A percentile compares a stretch with the other conserved stretches of the same genome.
phyloP scores from a whole-genome alignment of 2,113 vertebrate species.

The Genyomyrus donnyi region DNA sequence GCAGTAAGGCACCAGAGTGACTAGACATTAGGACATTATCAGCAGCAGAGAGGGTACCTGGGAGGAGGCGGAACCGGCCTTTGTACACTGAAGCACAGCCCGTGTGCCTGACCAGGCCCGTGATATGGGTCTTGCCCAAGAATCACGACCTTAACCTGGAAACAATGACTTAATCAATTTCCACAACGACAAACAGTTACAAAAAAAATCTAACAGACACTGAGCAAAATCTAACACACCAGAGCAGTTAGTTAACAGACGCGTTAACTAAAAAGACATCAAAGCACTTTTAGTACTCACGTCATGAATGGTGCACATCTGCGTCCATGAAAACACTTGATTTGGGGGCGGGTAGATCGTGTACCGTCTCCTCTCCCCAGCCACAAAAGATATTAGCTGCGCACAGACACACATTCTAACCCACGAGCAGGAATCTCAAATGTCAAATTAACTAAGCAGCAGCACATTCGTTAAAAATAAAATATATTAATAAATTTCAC shows the following conservation, averaged over 20 bases:
- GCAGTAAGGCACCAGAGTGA: neutral
- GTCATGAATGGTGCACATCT: conserved; percentile 65
- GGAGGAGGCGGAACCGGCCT: conserved; percentile 70
- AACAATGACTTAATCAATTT: conserved; percentile 7
- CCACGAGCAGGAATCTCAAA: no score
- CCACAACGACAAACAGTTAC: neutral
- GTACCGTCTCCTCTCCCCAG: conserved; percentile 60
- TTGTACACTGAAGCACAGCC: conserved; percentile 78
- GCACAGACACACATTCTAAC: neutral
- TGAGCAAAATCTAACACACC: neutral
- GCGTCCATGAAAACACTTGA: conserved; percentile 74
- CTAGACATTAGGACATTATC: neutral
- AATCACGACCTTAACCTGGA: conserved; percentile 77
- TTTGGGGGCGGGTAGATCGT: conserved; percentile 67
- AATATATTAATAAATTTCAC: neutral
- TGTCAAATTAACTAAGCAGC: neutral
- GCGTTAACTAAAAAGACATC: neutral
- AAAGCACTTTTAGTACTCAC: conserved; percentile 51
- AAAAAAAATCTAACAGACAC: neutral
- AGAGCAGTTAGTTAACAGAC: neutral
- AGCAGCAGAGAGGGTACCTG: conserved; percentile 52
- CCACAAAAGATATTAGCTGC: conserved; percentile 68
- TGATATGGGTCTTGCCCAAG: conserved; percentile 79
- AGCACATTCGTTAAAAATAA: neutral
- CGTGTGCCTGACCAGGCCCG: conserved; percentile 71